Base-by-base conservation (phyloP, 2,113 vertebrate genomes). In the Mormyrus iriodes region DNA sequence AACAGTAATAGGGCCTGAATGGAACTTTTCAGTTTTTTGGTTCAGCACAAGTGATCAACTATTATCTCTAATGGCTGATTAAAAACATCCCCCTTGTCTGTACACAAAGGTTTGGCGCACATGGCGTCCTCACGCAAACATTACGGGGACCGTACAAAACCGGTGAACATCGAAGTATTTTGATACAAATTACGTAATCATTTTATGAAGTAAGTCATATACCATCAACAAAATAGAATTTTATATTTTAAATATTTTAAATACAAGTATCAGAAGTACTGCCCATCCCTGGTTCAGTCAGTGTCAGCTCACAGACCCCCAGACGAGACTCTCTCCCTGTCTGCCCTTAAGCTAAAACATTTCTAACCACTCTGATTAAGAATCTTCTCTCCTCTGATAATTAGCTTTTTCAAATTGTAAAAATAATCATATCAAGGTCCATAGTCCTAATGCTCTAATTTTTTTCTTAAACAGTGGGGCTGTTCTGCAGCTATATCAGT, bases 41-140 rank as follows among this genome's bases (percentile, higher is more conserved):
- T 61, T 61, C 24, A 61, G 24, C n/a, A n/a, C n/a, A n/a, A n/a
- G n/a, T n/a, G n/a, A n/a, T n/a, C n/a, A n/a, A n/a, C 55, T 61
- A 61, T n/a, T 8, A 24, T 10, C 55, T 61, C 55, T 61, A 61
- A 61, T 61, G 24, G 21, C 55, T 91, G 93, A 92, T 55, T 89
- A 90, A 85, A 88, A 24, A 12, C 27, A 88, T 27, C 61, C n/a
- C 3, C 61, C n/a, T 65, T 31, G 27, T 27, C n/a, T 27, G 10
- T 9, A 61, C 55, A 65, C 24, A n/a, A n/a, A n/a, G n/a, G n/a
- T n/a, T n/a, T n/a, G n/a, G n/a, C n/a, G n/a, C n/a, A n/a, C n/a
- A n/a, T n/a, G n/a, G n/a, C n/a, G n/a, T n/a, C n/a, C n/a, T n/a
- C n/a, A n/a, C n/a, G n/a, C n/a, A n/a, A n/a, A n/a, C n/a, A n/a